A percentile compares a stretch with the other conserved stretches of the same genome.
Conservation (phyloP, 2,797 vertebrate genomes). For the Clarias fuscus region DNA sequence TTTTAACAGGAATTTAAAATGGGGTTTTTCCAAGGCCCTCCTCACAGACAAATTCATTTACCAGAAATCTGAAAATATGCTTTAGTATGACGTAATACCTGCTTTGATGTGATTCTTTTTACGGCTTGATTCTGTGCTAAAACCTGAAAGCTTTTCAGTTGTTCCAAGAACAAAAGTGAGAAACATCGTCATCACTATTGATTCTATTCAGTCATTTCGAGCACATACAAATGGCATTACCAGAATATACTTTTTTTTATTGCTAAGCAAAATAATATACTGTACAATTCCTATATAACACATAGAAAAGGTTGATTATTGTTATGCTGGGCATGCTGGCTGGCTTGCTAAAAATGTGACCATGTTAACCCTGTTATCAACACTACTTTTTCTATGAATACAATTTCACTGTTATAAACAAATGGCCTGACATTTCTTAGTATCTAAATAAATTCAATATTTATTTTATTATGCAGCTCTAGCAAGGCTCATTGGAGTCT, state of each 20-base stretch:
- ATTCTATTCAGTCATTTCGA: not conserved
- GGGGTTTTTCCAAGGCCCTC: too few species aligned
- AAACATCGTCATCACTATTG: not conserved
- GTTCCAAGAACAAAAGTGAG: not conserved
- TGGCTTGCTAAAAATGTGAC: not conserved
- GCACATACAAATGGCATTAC: not conserved
- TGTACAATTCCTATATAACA: not conserved
- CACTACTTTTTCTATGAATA: not conserved
- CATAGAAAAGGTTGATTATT: not conserved
- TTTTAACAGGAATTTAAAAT: too few species aligned
- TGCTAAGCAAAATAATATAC: not conserved
- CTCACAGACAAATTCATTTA: too few species aligned
- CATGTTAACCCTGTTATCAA: not conserved
- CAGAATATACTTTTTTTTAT: not conserved
- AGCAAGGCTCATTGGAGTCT: not conserved
- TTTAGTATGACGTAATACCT: too few species aligned
- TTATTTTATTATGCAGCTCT: not conserved
- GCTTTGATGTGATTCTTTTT: not conserved
- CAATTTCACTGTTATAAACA: not conserved
- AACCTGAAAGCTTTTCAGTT: not conserved
- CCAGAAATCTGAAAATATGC: too few species aligned
- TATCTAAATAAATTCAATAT: not conserved
- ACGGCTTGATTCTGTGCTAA: not conserved
- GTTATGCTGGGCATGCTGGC: not conserved
- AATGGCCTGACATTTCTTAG: not conserved